A percentile compares a stretch with the other conserved stretches of the same genome.
phyloP scores from a whole-genome alignment of 2,113 vertebrate species.

The Perca fluviatilis region DNA sequence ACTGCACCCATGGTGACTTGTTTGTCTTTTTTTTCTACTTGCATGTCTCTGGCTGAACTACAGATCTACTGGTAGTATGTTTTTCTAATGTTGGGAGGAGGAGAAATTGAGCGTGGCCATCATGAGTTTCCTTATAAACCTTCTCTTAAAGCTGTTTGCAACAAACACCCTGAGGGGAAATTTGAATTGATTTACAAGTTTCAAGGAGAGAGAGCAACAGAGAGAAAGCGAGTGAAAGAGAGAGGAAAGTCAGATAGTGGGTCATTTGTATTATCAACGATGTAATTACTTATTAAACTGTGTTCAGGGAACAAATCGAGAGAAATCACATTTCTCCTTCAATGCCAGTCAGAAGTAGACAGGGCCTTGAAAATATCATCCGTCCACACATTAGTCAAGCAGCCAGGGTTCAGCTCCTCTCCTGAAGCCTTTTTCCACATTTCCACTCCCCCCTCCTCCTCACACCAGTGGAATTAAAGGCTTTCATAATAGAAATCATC shows the following conservation, averaged over 20 bases:
- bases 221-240: not conserved
- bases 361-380: slow-evolving; percentile 9
- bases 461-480: slow-evolving; percentile 63
- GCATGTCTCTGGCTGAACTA: not conserved
- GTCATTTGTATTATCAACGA: slow-evolving; percentile 15
- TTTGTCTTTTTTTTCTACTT: too few species aligned
- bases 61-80: not conserved
- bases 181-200: slow-evolving; percentile 1
- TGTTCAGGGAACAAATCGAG: slow-evolving; percentile 3
- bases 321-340: not conserved
- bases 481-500: slow-evolving; percentile 69
- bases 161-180: not conserved
- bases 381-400: not conserved
- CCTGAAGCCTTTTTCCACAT: slow-evolving; percentile 29
- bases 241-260: not conserved
- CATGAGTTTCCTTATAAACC: not conserved
- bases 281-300: slow-evolving; percentile 21
- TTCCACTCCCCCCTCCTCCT: not conserved
- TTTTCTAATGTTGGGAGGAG: not conserved
- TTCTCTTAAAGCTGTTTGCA: not conserved
- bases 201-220: not conserved
- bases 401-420: slow-evolving; percentile 26
- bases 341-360: not conserved
- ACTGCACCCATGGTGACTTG: not conserved
- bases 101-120: not conserved